Conservation (phyloP, 1,140 invertebrate genomes). For the Trichonephila clavipes region DNA sequence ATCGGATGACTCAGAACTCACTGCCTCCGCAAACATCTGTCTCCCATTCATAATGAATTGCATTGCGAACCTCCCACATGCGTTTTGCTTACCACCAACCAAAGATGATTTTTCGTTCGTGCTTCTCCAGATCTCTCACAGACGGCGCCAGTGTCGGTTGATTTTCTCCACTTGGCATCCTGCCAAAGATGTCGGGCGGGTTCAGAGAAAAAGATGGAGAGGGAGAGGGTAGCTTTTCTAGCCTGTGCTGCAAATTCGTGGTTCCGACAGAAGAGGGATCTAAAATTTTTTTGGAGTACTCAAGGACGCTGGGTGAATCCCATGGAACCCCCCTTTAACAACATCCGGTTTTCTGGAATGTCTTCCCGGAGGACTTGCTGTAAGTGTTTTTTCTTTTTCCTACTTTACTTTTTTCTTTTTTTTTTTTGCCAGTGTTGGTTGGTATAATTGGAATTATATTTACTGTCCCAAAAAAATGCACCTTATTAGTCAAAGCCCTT, state of each 20-base stretch:
- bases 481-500: too few relatives aligned
- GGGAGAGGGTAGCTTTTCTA: background rate
- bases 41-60: conserved; percentile 70
- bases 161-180: conserved; percentile 38
- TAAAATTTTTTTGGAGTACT: background rate
- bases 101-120: background rate
- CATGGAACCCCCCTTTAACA: conserved; percentile 4
- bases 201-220: conserved; percentile 54
- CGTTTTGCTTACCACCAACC: background rate
- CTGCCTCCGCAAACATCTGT: conserved; percentile 72
- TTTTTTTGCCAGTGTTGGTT: background rate
- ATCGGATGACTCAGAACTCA: background rate
- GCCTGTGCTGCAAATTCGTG: background rate
- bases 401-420: background rate
- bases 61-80: conserved; percentile 16
- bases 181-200: conserved; percentile 64
- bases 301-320: conserved; percentile 46
- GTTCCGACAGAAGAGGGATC: background rate
- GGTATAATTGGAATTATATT: background rate
- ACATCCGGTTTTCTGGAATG: conserved; percentile 62
- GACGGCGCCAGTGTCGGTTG: conserved; percentile 53
- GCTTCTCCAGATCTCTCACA: background rate
- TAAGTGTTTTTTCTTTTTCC: conserved; percentile 18
- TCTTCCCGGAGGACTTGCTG: background rate
- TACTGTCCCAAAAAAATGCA: background rate